Base-by-base conservation (phyloP, 2,113 vertebrate genomes). In the Bubalus kerabau region DNA sequence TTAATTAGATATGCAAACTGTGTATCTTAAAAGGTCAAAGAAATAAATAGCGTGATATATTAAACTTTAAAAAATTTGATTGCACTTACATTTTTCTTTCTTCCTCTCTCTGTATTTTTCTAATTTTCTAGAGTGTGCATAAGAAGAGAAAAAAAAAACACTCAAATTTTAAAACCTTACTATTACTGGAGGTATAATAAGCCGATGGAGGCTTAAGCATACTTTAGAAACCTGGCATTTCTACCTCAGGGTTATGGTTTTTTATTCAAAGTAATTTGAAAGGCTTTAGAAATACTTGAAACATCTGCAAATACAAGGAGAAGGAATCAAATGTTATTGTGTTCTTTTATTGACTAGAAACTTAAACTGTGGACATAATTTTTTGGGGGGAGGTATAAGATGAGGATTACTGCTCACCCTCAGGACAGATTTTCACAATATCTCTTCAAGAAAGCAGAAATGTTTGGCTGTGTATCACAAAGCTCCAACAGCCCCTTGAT, bases 201-300 rank as follows among this genome's bases (percentile, higher is more conserved):
- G 56, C 67, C 13, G 5, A 83, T 17, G 24, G 88, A 95, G 30
- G 40, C 54, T 74, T 57, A 80, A 54, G 11, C 12, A 46, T 83
- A 59, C 52, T 0, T 0, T 62, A 98, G 81, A 94, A 95, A 98
- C n/a, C 67, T 92, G 95, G 84, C 52, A 95, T 50, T 98, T 98
- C 74, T 96, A 62, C n/a, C 59, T 96, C 59, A 96, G 74, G 59
- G 97, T 80, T 19, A 3, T 60, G 76, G n/a, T 4, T 87, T 98
- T 97, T 97, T 90, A 94, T 54, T 87, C 1, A 0, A 90, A 96
- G 97, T 95, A 90, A 90, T 95, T 98, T 81, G 91, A 97, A 97
- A 97, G 17, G 59, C 84, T 96, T 98, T 98, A 98, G 96, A 97
- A 98, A 98, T 67, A 82, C 94, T 94, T 94, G 87, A 97, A 92